Evolutionary conservation across 1,140 invertebrate species (phyloP), one percentile per base, ranked within the genome.

Genomic region (Drosophila ananassae): DNA sequence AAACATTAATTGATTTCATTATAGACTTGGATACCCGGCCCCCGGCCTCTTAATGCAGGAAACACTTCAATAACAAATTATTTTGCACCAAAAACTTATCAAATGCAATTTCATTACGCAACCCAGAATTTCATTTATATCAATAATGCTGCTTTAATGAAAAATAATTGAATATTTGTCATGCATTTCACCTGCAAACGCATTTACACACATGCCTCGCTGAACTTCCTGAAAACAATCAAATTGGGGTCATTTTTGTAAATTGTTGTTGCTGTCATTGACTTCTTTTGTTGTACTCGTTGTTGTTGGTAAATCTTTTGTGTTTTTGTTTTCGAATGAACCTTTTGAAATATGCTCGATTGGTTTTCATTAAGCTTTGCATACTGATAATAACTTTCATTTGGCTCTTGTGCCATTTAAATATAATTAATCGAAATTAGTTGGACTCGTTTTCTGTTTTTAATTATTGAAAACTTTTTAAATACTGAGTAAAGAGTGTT

Each of bases 81-180:
- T 50, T 46, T 67, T 34, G 22, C 25, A 7, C 28, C 24, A n/a
- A 56, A 52, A 58, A 76, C 60, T 73, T 68, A 60, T 60, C 54
- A 79, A 79, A 73, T n/a, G 50, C 73, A 84, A 84, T 79, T 84
- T 73, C 76, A 83, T 83, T 83, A 79, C 59, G 55, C 48, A 66
- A 61, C 39, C 73, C 77, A 44, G 74, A 66, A 84, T 63, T 79
- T 56, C 80, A 79, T 84, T 84, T 84, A 77, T 84, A 73, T 79
- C 63, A 84, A 84, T 84, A 83, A 77, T 66, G 41, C 58, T 47
- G 66, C 63, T 54, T 79, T 84, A 84, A 84, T 84, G 80, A 68
- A 79, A 77, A 84, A 84, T 84, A 84, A 84, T 84, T 71, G 81
- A 79, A 69, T 79, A 84, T 73, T 84, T 84, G 59, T 59, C 73